phyloP scores from a whole-genome alignment of 2,888 invertebrate genomes.

The Drosophila siamana region DNA sequence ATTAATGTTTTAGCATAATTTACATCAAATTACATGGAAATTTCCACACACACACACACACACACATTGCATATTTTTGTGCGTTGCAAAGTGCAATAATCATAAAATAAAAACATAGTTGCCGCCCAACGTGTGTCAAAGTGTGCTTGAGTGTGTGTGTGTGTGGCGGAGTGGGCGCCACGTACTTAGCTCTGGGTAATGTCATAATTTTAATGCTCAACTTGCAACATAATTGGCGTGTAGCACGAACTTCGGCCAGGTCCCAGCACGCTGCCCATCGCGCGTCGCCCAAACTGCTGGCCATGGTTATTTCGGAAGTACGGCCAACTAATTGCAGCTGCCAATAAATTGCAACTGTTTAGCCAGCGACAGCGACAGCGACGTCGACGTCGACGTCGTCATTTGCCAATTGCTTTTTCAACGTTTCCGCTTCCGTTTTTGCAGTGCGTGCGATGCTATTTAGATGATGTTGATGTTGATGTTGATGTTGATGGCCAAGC shows the following conservation, averaged over 20 bases:
- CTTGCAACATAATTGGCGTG: conserved; percentile 47
- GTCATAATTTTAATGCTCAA: conserved; percentile 44
- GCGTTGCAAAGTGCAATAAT: neutral
- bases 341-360: conserved; percentile 64
- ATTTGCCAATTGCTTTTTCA: conserved; percentile 76
- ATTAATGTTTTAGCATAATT: neutral
- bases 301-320: conserved; percentile 35
- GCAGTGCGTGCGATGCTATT: conserved; percentile 50
- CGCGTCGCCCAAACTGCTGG: neutral
- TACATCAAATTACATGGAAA: neutral
- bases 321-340: conserved; percentile 65
- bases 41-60: no score
- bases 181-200: conserved; percentile 21
- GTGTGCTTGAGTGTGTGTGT: no score
- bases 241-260: conserved; percentile 40
- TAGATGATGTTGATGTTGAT: conserved; percentile 48
- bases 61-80: neutral
- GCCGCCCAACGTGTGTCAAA: no score
- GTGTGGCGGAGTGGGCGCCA: neutral
- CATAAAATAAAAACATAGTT: neutral
- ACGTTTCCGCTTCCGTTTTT: conserved; percentile 70
- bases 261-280: conserved; percentile 10
- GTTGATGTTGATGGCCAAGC: conserved; percentile 37
- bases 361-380: conserved; percentile 4
- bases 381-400: conserved; percentile 30